Conservation (phyloP, 92 coral and sea anemone genomes). For the Siderastrea siderea region DNA sequence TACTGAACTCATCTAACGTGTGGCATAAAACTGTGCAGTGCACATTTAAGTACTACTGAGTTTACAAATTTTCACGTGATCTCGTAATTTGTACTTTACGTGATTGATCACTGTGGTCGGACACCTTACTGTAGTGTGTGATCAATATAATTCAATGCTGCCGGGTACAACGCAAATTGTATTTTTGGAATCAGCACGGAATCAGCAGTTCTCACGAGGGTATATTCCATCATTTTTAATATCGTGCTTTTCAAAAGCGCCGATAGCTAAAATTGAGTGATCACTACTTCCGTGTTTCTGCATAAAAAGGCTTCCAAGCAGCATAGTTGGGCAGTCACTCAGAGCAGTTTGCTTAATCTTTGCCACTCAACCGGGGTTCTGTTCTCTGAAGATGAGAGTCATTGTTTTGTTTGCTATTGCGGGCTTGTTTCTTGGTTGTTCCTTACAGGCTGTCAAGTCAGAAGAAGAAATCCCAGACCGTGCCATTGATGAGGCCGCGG, state of each 20-base stretch:
- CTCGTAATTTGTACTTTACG: background rate
- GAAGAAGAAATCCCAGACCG: background rate
- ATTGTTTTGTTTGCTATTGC: background rate
- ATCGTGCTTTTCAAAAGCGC: background rate
- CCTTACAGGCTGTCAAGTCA: conserved; percentile 5
- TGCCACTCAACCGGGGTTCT: too few relatives aligned
- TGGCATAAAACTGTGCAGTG: too few relatives aligned
- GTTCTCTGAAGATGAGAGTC: conserved; percentile 2
- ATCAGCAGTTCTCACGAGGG: background rate
- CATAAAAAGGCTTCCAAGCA: background rate
- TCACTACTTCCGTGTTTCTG: background rate
- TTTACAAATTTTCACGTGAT: too few relatives aligned
- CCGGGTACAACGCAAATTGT: background rate
- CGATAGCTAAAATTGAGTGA: background rate
- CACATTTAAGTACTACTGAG: too few relatives aligned
- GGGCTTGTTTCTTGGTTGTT: conserved; percentile 8
- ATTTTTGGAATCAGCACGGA: background rate
- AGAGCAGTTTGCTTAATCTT: background rate
- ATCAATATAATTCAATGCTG: background rate
- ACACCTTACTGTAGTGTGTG: background rate
- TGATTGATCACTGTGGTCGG: background rate
- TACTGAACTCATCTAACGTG: too few relatives aligned
- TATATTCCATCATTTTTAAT: background rate
- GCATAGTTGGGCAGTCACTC: background rate
- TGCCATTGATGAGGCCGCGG: background rate